These are phyloP conservation scores for Drosophila robusta DNA, from an alignment of 2,888 invertebrate species.

Conservation along the genomic window DNA sequence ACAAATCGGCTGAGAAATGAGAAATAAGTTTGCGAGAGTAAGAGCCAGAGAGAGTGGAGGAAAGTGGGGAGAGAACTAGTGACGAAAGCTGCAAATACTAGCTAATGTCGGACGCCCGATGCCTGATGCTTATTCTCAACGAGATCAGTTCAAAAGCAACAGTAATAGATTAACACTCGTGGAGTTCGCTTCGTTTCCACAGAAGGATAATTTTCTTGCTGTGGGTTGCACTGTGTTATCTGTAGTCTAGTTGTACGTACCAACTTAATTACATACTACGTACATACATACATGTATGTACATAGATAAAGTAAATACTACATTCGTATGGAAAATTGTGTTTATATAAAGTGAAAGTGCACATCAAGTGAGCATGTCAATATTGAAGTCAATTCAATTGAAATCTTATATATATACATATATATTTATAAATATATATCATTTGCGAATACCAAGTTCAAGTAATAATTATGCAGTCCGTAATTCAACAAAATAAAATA, in stretches of 20 bases:
- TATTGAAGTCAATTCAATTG: constrained; percentile 1
- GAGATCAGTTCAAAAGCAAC: constrained; percentile 47
- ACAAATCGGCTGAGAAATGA: neutral
- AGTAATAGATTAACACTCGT: constrained; percentile 81
- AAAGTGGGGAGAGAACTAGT: neutral
- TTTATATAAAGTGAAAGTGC: constrained; percentile 34
- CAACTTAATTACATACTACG: constrained; percentile 4
- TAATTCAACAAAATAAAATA: constrained; percentile 1
- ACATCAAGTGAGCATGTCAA: no score
- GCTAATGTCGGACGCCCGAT: constrained; percentile 6
- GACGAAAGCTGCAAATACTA: neutral
- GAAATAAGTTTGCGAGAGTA: neutral
- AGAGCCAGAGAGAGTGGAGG: neutral
- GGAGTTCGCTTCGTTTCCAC: constrained; percentile 75
- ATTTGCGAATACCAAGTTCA: neutral
- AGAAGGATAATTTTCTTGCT: constrained; percentile 58
- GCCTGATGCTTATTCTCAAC: constrained; percentile 1
- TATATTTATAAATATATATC: neutral
- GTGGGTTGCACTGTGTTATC: constrained; percentile 60
- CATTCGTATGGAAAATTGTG: constrained; percentile 2
- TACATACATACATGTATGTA: constrained; percentile 19
- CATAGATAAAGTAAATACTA: constrained; percentile 6
- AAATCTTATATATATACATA: neutral
- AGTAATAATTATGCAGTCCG: neutral
- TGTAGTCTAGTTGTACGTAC: constrained; percentile 73